A percentile compares a stretch with the other conserved stretches of the same genome.
Conservation (phyloP, 2,113 vertebrate species). For the Lepisosteus oculatus region DNA sequence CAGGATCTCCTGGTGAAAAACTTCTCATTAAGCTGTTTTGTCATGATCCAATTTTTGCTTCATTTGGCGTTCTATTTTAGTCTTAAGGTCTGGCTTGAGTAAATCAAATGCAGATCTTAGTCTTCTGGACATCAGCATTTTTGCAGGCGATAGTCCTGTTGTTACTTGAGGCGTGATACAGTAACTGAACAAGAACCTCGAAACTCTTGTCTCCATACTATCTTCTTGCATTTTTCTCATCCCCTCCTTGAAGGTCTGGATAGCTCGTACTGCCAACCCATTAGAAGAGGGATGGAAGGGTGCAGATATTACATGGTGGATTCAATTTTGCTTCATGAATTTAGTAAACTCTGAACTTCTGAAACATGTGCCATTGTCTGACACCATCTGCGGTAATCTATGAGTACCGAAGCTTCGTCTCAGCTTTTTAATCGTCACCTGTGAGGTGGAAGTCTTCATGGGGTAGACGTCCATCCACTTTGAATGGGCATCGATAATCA, state of each 20-base stretch:
- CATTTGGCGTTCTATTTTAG: not conserved
- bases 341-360: not conserved
- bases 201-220: not conserved
- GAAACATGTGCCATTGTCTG: not conserved
- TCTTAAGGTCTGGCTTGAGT: not conserved
- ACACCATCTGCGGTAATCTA: not conserved
- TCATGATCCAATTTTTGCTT: not conserved
- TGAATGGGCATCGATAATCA: not conserved
- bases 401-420: not conserved
- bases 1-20: not conserved
- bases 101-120: not conserved
- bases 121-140: not conserved
- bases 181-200: not conserved
- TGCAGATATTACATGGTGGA: not conserved
- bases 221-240: not conserved
- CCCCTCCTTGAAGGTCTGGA: not conserved
- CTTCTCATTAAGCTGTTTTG: not conserved
- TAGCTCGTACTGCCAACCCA: no score
- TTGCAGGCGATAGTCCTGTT: not conserved
- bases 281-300: not conserved
- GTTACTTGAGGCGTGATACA: not conserved
- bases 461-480: not conserved
- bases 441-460: not conserved
- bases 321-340: not conserved
- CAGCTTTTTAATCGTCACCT: not conserved